These are phyloP conservation scores for Pelecanus crispus DNA, from an alignment of 2,113 vertebrate species.

Conservation along the genomic window DNA sequence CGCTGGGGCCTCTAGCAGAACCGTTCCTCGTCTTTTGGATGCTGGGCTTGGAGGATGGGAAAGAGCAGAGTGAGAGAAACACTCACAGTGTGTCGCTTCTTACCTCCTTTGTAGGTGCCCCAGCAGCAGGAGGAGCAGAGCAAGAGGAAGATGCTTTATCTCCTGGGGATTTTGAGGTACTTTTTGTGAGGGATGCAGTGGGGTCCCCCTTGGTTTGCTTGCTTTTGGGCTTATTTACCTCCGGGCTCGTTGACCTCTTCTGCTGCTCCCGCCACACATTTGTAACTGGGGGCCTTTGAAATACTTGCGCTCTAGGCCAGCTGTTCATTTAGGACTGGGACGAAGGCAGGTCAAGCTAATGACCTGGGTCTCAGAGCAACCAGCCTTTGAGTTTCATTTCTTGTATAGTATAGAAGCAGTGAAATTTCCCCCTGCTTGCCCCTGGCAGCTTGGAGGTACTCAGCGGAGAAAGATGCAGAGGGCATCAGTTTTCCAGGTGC, in stretches of 20 bases:
- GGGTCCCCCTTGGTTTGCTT: too few relatives aligned
- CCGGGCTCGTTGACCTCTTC: neutral
- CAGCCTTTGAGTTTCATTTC: neutral
- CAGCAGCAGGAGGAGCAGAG: slow-evolving; percentile 75
- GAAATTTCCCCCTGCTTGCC: neutral
- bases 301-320: neutral
- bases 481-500: neutral
- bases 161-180: slow-evolving; percentile 83
- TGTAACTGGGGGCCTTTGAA: neutral
- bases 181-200: neutral
- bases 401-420: neutral
- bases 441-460: neutral
- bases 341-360: neutral
- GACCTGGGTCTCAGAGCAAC: too few relatives aligned
- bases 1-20: neutral
- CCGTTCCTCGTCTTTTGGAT: neutral
- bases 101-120: slow-evolving; percentile 67
- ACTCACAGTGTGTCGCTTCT: neutral
- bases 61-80: neutral
- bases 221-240: neutral
- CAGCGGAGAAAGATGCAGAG: neutral
- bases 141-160: slow-evolving; percentile 72
- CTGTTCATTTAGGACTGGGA: neutral
- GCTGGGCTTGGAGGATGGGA: neutral
- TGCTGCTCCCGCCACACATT: neutral